Conservation (phyloP, 1,140 invertebrate genomes). For the Planococcus citri region DNA sequence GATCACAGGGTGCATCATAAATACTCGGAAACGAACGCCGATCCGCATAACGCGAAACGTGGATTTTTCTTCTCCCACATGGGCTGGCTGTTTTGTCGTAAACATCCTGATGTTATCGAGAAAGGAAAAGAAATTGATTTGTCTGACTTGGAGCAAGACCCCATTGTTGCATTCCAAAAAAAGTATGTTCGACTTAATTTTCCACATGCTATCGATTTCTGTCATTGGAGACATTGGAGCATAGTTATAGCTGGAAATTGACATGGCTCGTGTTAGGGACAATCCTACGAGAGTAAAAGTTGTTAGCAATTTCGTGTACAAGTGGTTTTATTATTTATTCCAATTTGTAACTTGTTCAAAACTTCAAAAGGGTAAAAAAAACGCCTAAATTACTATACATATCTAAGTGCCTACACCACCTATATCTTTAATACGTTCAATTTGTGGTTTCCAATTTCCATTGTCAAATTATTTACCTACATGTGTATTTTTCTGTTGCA, state of each 20-base stretch:
- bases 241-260: too few relatives aligned
- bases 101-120: slow-evolving; percentile 68
- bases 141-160: slow-evolving; percentile 70
- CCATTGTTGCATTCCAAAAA: slow-evolving; percentile 73
- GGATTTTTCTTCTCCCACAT: slow-evolving; percentile 86
- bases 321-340: too few relatives aligned
- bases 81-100: slow-evolving; percentile 73
- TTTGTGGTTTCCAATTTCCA: slow-evolving; percentile 39
- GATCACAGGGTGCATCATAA: slow-evolving; percentile 88
- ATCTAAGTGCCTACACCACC: too few relatives aligned
- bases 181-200: slow-evolving; percentile 42
- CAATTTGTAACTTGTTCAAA: too few relatives aligned
- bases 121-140: slow-evolving; percentile 69
- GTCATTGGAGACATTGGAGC: too few relatives aligned
- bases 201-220: too few relatives aligned
- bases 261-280: too few relatives aligned
- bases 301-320: too few relatives aligned
- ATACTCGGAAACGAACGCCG: slow-evolving; percentile 79
- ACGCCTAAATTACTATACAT: too few relatives aligned
- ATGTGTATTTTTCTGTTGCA: slow-evolving; percentile 35
- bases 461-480: slow-evolving; percentile 27
- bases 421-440: too few relatives aligned
- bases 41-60: slow-evolving; percentile 60
- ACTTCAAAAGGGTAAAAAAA: too few relatives aligned
- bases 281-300: too few relatives aligned